Evolutionary conservation across 2,888 invertebrate genomes (phyloP), one percentile per base, ranked within the genome.

Genomic region (Agonopterix subpropinquella): DNA sequence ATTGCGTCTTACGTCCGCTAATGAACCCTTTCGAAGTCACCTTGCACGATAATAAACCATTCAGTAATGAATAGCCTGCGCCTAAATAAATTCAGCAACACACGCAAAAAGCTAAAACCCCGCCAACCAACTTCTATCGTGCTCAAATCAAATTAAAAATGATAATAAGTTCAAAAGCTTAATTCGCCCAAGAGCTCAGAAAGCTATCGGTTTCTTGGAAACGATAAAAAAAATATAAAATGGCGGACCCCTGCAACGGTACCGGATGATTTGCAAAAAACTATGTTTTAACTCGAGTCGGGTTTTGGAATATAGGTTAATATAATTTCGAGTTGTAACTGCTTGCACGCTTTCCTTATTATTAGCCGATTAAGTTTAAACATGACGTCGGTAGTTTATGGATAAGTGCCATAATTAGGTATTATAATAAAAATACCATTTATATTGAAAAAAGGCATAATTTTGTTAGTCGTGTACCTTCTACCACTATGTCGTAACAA

Each of bases 101-200:
- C 28, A 28, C 28, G 18, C 36, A 42, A 48, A 52, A 48, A 52
- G 7, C 48, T 37, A 47, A 47, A 36, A 39, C 11, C 4, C 36
- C 51, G 54, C 54, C 50, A 41, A 50, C 47, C 51, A 55, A 51
- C 54, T 28, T 54, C 55, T 55, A 72, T 66, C 77, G 75, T 77
- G 77, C 59, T 62, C 59, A 63, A 65, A 63, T 62, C 69, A 70
- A 77, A 71, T 75, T 77, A 77, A 74, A 72, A 69, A 76, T 70
- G 70, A 73, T 77, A 77, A 78, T 76, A 70, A 73, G 62, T 68
- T 64, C 70, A 64, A 73, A 74, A 74, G 76, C 75, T 73, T 74
- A 72, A 74, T 73, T 75, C 73, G 59, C 52, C 58, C 54, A 54
- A 60, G 64, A 54, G 54, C 63, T 57, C 62, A 58, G 62, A 61